These are phyloP conservation scores for Panzeria rudis DNA, from an alignment of 2,888 invertebrate species.

Conservation along the genomic window DNA sequence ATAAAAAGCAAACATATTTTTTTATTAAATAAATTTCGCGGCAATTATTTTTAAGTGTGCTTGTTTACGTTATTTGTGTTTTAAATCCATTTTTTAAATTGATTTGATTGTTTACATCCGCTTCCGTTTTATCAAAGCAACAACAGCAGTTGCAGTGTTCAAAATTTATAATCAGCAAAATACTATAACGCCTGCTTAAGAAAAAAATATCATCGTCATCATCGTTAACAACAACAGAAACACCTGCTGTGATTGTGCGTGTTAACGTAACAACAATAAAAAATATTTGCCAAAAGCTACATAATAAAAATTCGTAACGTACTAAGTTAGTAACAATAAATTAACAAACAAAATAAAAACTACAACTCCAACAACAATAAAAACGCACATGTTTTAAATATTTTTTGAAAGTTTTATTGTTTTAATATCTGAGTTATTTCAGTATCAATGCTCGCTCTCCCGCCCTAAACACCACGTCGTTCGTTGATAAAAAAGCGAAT, in stretches of 20 bases:
- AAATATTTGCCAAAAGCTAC: conserved; percentile 47
- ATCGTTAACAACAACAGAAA: conserved; percentile 46
- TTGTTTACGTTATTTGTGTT: neutral
- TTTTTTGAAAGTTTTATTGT: neutral
- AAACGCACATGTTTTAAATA: conserved; percentile 57
- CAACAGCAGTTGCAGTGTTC: conserved; percentile 18
- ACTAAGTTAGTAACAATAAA: conserved; percentile 46
- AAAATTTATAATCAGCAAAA: conserved; percentile 38
- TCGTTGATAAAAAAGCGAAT: neutral
- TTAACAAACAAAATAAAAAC: conserved; percentile 11
- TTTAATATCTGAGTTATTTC: conserved; percentile 1
- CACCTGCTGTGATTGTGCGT: conserved; percentile 70
- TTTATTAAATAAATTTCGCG: neutral
- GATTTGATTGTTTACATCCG: conserved; percentile 69
- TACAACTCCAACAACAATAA: conserved; percentile 20
- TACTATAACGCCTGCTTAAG: conserved; percentile 35
- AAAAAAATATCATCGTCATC: conserved; percentile 60
- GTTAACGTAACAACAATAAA: conserved; percentile 45
- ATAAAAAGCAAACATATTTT: conserved; percentile 7
- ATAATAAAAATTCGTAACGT: conserved; percentile 29
- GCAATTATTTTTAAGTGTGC: conserved; percentile 5
- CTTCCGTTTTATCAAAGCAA: conserved; percentile 55
- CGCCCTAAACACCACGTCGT: neutral
- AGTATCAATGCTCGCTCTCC: conserved; percentile 24
- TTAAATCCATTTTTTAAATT: conserved; percentile 35